phyloP scores from a whole-genome alignment of 2,113 vertebrate species.

The Campylomormyrus tamandua region DNA sequence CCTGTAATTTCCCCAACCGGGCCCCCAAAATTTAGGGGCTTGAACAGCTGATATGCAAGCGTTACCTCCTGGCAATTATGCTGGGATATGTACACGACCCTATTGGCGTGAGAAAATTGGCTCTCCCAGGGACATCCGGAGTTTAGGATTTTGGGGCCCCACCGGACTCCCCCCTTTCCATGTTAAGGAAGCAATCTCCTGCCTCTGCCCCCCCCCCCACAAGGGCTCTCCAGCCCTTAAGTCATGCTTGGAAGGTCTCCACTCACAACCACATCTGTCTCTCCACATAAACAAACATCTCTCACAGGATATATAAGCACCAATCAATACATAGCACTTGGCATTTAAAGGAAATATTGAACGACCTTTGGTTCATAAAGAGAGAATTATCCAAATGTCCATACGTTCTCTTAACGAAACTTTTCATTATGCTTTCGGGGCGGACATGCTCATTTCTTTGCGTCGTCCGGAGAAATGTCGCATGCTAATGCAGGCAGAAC shows the following conservation, averaged over 20 bases:
- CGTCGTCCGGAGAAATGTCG: neutral
- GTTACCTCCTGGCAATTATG: neutral
- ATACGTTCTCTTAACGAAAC: neutral
- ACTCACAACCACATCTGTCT: neutral
- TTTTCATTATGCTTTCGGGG: neutral
- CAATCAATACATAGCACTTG: neutral
- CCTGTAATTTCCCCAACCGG: neutral
- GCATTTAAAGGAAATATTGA: neutral
- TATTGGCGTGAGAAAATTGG: neutral
- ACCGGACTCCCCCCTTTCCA: neutral
- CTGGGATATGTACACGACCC: neutral
- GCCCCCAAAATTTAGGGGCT: neutral
- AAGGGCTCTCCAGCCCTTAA: neutral
- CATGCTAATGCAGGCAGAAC: neutral
- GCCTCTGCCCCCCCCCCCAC: neutral
- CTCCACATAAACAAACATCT: neutral
- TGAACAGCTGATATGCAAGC: neutral
- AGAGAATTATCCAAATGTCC: neutral
- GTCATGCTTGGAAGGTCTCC: neutral
- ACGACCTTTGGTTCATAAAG: neutral
- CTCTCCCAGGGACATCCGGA: conserved; percentile 1
- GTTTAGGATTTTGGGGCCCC: neutral
- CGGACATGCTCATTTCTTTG: neutral
- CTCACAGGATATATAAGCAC: neutral
- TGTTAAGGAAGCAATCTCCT: neutral